phyloP scores from a whole-genome alignment of 2,888 invertebrate species.

The Acheta domesticus region DNA sequence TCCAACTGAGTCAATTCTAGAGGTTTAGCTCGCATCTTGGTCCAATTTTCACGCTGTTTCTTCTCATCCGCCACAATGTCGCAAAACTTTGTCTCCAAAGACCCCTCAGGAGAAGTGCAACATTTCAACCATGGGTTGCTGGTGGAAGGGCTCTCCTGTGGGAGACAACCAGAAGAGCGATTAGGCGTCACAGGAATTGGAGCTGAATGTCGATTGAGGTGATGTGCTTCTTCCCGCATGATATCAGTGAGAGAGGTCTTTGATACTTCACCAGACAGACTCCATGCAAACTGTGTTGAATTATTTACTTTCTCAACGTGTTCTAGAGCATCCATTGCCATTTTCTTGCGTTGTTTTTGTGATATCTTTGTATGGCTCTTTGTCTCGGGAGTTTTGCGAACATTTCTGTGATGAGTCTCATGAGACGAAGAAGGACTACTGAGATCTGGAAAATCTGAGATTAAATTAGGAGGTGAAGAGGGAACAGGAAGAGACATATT shows the following conservation, averaged over 20 bases:
- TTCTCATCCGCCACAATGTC: slow-evolving; percentile 70
- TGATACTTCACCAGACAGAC: neutral
- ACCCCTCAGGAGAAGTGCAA: neutral
- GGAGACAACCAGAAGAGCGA: neutral
- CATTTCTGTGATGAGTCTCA: neutral
- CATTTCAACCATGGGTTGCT: slow-evolving; percentile 8
- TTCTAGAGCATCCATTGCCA: slow-evolving; percentile 49
- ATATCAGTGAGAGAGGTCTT: neutral
- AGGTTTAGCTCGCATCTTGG: slow-evolving; percentile 69
- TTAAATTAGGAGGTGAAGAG: neutral
- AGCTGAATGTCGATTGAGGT: neutral
- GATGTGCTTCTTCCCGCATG: neutral
- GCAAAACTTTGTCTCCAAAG: slow-evolving; percentile 44
- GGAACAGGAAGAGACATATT: neutral
- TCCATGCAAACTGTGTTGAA: neutral
- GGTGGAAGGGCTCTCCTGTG: neutral
- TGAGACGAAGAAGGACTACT: neutral
- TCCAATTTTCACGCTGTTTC: slow-evolving; percentile 66
- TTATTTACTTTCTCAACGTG: neutral
- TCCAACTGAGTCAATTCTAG: slow-evolving; percentile 77
- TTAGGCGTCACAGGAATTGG: neutral
- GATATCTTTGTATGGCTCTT: slow-evolving; percentile 53
- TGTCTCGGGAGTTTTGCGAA: neutral
- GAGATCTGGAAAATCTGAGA: neutral
- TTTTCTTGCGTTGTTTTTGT: slow-evolving; percentile 62